phyloP scores from a whole-genome alignment of 2,113 vertebrate genomes.

The Phaethornis superciliosus region DNA sequence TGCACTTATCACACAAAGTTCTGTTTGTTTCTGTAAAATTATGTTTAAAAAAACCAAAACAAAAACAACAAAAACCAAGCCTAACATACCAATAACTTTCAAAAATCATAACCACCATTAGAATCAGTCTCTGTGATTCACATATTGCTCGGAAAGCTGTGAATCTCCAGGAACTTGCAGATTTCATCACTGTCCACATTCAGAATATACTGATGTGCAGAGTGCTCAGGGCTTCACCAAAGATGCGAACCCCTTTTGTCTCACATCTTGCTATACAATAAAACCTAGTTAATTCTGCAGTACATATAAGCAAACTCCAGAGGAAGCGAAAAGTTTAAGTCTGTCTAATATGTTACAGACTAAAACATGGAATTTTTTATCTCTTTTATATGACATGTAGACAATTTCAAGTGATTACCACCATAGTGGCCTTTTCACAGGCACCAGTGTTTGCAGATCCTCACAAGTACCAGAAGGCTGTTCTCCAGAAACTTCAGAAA shows the following conservation, averaged over 20 bases:
- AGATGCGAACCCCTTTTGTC: accelerated
- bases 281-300: not conserved
- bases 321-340: not conserved
- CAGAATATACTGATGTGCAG: not conserved
- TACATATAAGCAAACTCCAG: not conserved
- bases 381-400: not conserved
- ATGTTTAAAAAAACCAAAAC: not conserved
- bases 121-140: not conserved
- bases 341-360: not conserved
- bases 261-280: not conserved
- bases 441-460: not conserved
- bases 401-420: not conserved
- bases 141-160: not conserved
- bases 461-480: not conserved
- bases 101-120: not conserved
- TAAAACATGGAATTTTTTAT: not conserved
- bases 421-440: not conserved
- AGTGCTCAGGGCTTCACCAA: not conserved
- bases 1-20: not conserved
- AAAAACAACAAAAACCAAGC: too few relatives aligned
- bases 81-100: not conserved
- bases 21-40: not conserved
- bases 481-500: not conserved
- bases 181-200: not conserved
- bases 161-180: not conserved